Base-by-base conservation (phyloP, 23 tunicate species). In the Clavelina lepadiformis region DNA sequence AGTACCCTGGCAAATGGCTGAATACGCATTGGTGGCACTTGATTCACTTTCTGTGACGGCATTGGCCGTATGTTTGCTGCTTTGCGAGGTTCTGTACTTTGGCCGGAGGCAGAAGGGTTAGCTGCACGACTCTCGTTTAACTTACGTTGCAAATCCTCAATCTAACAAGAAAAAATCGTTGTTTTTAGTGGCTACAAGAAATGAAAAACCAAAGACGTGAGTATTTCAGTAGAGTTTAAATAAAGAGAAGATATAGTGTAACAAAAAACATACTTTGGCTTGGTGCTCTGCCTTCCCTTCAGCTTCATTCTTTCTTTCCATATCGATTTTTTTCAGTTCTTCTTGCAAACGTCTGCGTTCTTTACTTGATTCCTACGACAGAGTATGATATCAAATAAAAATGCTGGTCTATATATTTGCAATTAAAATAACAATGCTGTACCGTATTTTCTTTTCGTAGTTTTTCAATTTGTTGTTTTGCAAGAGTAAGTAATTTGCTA, bases 11-110 rank as follows among this genome's bases (percentile, higher is more conserved):
- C 95, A 6, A 85, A 77, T 28, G 80, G 58, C 24, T 79, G 78
- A 34, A 82, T 81, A 15, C 95, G 56, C 80, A 86, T 86, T 8
- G 95, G 95, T 28, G 77, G 71, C 2, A 86, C 95, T 50, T 86
- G 95, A 56, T 82, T 86, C 25, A 86, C 85, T 27, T 77, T 85
- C 57, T 78, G 83, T 3, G 82, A 56, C 53, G 91, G 53, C 20
- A 67, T 83, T 29, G 88, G 80, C 18, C 95, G 63, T 15, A 76
- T 41, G 58, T 65, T 65, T 33, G 83, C 74, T 1, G 80, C 76
- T 58, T 86, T 86, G 3, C 95, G 62, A 31, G 60, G 61, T 64
- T 86, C 95, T 2, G 77, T 18, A 11, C 58, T 63, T 11, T 58
- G 72, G 3, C 38, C 50, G 2, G 71, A 56, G 0, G 54, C 46